Conservation (phyloP, 1,140 invertebrate genomes). For the Thaumetopoea pityocampa region DNA sequence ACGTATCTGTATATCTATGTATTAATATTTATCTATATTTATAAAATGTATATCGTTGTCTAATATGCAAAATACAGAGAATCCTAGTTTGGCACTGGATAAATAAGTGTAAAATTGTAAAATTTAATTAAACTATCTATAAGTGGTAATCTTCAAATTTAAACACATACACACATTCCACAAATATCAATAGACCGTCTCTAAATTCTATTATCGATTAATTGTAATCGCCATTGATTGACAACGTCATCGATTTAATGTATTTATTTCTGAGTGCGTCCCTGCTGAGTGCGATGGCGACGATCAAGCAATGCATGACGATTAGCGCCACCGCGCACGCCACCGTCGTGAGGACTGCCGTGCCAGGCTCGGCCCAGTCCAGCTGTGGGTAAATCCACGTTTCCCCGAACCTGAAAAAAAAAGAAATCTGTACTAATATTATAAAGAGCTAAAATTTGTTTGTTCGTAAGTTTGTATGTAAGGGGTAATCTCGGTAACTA, state of each 20-base stretch:
- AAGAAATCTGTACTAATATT: too few species aligned
- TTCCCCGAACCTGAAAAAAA: constrained; percentile 43
- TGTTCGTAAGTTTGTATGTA: neutral
- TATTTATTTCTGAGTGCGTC: constrained; percentile 30
- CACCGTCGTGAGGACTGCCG: constrained; percentile 26
- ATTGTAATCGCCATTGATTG: neutral
- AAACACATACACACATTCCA: too few species aligned
- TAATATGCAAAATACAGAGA: too few species aligned
- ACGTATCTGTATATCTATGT: too few species aligned
- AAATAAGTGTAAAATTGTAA: too few species aligned
- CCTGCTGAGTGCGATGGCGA: constrained; percentile 30
- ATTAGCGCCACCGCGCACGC: constrained; percentile 32
- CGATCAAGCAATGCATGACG: constrained; percentile 38
- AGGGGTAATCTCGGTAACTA: too few species aligned
- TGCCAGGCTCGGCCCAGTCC: constrained; percentile 49
- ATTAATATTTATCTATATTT: too few species aligned
- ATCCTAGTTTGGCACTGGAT: too few species aligned
- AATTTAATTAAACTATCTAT: too few species aligned
- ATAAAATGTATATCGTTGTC: too few species aligned
- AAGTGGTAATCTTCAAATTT: too few species aligned
- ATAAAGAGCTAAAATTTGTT: constrained; percentile 2
- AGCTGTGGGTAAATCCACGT: constrained; percentile 55
- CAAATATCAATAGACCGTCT: neutral
- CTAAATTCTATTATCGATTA: neutral
- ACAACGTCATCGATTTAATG: neutral